Base-by-base conservation (phyloP, 2,888 invertebrate genomes). In the Dicranocentrus wangi region DNA sequence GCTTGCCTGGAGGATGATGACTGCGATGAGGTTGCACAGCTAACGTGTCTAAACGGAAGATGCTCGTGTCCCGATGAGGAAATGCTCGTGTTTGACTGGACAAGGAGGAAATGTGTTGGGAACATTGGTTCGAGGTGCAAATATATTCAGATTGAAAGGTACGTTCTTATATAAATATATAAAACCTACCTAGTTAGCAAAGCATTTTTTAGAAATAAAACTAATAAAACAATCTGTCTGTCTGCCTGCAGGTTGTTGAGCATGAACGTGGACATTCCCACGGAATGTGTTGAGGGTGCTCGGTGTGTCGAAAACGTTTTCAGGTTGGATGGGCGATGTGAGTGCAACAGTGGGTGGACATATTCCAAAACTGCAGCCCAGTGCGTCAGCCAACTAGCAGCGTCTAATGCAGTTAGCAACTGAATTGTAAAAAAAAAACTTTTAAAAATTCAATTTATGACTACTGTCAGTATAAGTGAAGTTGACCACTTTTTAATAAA, bases 311-410 rank as follows among this genome's bases (percentile, higher is more conserved):
- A 83, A 51, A 55, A 60, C n/a, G 79, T 79, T 13, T 66, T 69
- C 7, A n/a, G 75, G 51, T 8, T 83, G 25, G 78, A 82, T 75
- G 83, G 83, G 21, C 63, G 77, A 8, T 83, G 83, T 61, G 63
- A 73, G 23, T 83, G 83, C 28, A 61, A 58, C 17, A n/a, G 8
- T 21, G 83, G 79, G 10, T 82, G 28, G 23, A 43, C 71, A 51
- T 70, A 32, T 32, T 32, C 10, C 32, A 32, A 32, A 32, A n/a
- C n/a, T n/a, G n/a, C n/a, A n/a, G n/a, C n/a, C n/a, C n/a, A n/a
- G n/a, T n/a, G n/a, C n/a, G n/a, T n/a, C n/a, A n/a, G n/a, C n/a
- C n/a, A n/a, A n/a, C n/a, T n/a, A n/a, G n/a, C n/a, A n/a, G n/a
- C n/a, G n/a, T n/a, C n/a, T n/a, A n/a, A n/a, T n/a, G n/a, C n/a